Evolutionary conservation across 2,888 invertebrate genomes (phyloP).

Genomic region (Idaea biselata): DNA sequence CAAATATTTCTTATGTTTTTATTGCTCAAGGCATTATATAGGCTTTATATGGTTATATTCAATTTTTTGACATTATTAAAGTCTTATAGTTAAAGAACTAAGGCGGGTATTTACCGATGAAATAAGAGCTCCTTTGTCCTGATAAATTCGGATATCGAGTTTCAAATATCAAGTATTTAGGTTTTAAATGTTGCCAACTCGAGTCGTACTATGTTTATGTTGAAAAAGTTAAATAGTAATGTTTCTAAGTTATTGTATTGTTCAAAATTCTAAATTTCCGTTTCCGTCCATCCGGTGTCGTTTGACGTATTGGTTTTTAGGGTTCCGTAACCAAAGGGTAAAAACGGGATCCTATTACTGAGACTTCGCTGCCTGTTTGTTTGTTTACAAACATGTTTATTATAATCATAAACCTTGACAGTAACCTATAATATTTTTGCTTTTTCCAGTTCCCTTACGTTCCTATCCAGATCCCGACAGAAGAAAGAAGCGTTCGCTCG

Average conservation of each 20-base stretch:
- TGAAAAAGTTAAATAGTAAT: neutral
- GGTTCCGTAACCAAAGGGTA: too few relatives aligned
- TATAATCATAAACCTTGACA: neutral
- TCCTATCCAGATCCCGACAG: slow-evolving; percentile 22
- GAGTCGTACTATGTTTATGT: neutral
- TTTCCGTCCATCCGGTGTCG: neutral
- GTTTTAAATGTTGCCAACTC: neutral
- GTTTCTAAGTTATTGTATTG: neutral
- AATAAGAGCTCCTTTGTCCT: neutral
- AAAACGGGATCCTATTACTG: too few relatives aligned
- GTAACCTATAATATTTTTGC: slow-evolving; percentile 17
- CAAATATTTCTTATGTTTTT: too few relatives aligned
- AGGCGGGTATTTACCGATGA: too few relatives aligned
- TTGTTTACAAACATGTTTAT: too few relatives aligned
- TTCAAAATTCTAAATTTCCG: neutral
- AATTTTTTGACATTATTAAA: too few relatives aligned
- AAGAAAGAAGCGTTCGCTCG: slow-evolving; percentile 26
- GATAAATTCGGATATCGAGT: neutral
- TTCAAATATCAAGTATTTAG: neutral
- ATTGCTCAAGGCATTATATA: too few relatives aligned
- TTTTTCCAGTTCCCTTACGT: slow-evolving; percentile 28
- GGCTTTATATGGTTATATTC: too few relatives aligned
- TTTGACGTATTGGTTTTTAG: neutral
- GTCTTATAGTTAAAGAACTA: too few relatives aligned
- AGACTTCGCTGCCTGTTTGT: too few relatives aligned